Evolutionary conservation across 2,888 invertebrate genomes (phyloP).

Genomic region (Drymonia ruficornis): DNA sequence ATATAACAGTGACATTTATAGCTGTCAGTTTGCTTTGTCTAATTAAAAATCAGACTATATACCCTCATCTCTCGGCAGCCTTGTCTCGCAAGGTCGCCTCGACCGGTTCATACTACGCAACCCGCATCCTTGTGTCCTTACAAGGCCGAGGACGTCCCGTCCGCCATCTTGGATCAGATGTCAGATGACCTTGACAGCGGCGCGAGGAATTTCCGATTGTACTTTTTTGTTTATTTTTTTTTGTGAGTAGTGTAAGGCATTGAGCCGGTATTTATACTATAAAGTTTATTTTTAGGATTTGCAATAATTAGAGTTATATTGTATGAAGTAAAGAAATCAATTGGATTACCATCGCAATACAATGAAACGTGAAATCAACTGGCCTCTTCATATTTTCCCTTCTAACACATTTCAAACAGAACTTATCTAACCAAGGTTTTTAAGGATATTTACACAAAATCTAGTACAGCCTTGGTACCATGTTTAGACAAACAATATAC

Average conservation of each 20-base stretch:
- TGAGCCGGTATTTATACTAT: no score
- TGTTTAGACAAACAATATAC: constrained; percentile 4
- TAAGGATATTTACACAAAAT: constrained; percentile 6
- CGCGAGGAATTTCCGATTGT: constrained; percentile 10
- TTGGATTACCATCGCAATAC: no score
- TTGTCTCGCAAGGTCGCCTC: not conserved
- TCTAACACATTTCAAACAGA: constrained; percentile 4
- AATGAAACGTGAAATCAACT: not conserved
- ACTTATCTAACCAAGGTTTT: constrained; percentile 6
- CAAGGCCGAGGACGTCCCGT: constrained; percentile 36
- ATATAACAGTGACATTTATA: no score
- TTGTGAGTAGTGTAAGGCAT: not conserved
- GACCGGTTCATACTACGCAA: constrained; percentile 24
- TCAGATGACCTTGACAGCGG: constrained; percentile 29
- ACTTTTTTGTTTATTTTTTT: not conserved
- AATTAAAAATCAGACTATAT: no score
- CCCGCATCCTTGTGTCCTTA: constrained; percentile 40
- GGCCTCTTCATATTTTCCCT: not conserved
- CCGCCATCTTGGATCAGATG: constrained; percentile 43
- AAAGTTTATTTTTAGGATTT: no score
- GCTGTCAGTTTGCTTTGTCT: no score
- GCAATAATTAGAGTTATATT: no score
- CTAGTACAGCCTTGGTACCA: constrained; percentile 6
- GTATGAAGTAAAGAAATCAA: no score
- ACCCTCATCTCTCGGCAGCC: not conserved